These are phyloP conservation scores for Mantis religiosa DNA, from an alignment of 2,888 invertebrate species.

Conservation along the genomic window DNA sequence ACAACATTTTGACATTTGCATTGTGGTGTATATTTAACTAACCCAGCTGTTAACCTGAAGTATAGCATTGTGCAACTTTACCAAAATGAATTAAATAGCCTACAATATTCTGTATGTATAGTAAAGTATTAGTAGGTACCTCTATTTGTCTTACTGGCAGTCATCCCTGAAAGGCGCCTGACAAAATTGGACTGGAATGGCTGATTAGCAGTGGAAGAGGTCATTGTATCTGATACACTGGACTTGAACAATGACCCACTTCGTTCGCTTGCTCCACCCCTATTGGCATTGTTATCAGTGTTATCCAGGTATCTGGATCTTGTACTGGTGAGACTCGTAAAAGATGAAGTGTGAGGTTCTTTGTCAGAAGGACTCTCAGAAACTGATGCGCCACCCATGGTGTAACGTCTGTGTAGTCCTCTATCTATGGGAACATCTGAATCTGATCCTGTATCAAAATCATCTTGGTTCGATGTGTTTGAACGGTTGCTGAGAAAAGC, in stretches of 20 bases:
- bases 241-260: background rate
- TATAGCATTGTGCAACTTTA: too few species aligned
- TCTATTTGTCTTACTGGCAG: background rate
- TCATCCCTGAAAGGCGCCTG: background rate
- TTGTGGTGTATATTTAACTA: too few species aligned
- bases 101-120: background rate
- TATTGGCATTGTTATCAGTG: background rate
- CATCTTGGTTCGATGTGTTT: slow-evolving; percentile 46
- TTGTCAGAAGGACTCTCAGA: background rate
- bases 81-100: too few species aligned
- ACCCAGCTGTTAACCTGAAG: too few species aligned
- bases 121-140: background rate
- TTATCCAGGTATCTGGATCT: background rate
- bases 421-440: slow-evolving; percentile 51
- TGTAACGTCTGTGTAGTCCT: background rate
- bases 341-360: background rate
- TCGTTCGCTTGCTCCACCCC: background rate
- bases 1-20: too few species aligned
- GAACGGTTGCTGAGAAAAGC: background rate
- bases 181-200: background rate
- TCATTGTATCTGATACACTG: background rate
- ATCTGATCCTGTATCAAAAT: slow-evolving; percentile 67
- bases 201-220: background rate
- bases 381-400: background rate
- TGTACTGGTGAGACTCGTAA: background rate